Conservation (phyloP, 2,888 invertebrate genomes). For the Synergus umbraculus region DNA sequence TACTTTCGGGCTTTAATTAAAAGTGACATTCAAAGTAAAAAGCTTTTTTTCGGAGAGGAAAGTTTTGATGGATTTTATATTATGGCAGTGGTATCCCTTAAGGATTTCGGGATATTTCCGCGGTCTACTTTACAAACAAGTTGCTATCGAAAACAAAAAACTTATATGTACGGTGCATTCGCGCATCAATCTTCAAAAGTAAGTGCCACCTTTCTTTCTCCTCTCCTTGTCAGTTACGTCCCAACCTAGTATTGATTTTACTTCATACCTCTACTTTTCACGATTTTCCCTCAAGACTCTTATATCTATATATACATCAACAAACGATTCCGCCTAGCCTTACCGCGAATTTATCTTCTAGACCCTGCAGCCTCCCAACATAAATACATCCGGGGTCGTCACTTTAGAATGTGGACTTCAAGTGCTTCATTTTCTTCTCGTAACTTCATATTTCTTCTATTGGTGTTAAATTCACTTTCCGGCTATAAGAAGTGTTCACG, state of each 20-base stretch:
- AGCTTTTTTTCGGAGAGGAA: slow-evolving; percentile 1
- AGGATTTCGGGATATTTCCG: neutral
- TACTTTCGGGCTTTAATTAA: slow-evolving; percentile 5
- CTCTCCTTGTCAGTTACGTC: slow-evolving; percentile 36
- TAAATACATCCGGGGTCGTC: slow-evolving; percentile 37
- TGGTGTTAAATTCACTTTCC: slow-evolving; percentile 32
- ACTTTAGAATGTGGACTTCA: slow-evolving; percentile 1
- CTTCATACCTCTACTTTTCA: slow-evolving; percentile 25
- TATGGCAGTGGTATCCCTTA: neutral
- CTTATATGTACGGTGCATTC: slow-evolving; percentile 14
- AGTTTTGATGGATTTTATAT: slow-evolving; percentile 34
- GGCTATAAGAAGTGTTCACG: slow-evolving; percentile 13
- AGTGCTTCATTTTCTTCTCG: slow-evolving; percentile 14
- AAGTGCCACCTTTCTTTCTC: slow-evolving; percentile 25
- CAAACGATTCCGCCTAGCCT: neutral
- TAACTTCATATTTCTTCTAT: slow-evolving; percentile 10
- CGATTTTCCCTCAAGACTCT: slow-evolving; percentile 15
- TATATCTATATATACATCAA: neutral
- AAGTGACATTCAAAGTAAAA: slow-evolving; percentile 23
- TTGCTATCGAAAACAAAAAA: slow-evolving; percentile 15
- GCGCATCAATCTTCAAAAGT: slow-evolving; percentile 36
- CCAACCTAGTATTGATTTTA: slow-evolving; percentile 30
- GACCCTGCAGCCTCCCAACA: slow-evolving; percentile 10
- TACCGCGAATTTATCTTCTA: slow-evolving; percentile 28
- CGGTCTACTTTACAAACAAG: slow-evolving; percentile 10